Percentiles rank a stretch among this genome's conserved stretches.
Evolutionary conservation across 2,113 vertebrate genomes (phyloP).

Genomic region (Circaetus gallicus): DNA sequence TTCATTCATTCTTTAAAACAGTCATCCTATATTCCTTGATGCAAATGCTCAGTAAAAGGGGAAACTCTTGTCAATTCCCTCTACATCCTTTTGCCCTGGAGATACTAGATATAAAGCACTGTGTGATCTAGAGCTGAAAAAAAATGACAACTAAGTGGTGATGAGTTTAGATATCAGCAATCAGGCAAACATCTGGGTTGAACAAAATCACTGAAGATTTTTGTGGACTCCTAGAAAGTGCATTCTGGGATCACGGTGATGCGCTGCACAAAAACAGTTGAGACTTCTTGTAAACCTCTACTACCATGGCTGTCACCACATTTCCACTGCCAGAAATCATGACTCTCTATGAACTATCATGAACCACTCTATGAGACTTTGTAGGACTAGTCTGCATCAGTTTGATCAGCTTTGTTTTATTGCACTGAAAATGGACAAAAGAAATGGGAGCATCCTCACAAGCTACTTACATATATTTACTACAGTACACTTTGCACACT

Average conservation of each 20-base stretch:
- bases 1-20: not conserved
- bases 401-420: not conserved
- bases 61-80: not conserved
- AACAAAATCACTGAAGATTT: not conserved
- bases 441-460: not conserved
- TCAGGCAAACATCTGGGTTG: not conserved
- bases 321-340: not conserved
- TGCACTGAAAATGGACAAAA: not conserved
- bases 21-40: not conserved
- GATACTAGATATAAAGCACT: not conserved
- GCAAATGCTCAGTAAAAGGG: not conserved
- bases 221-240: not conserved
- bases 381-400: not conserved
- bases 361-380: not conserved
- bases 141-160: not conserved
- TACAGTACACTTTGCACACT: not conserved
- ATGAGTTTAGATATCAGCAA: conserved; percentile 1
- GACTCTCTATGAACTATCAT: not conserved
- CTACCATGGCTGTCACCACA: not conserved
- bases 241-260: not conserved
- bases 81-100: not conserved
- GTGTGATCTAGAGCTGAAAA: not conserved
- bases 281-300: not conserved
- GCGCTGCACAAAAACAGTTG: not conserved
- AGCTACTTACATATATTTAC: not conserved